Conservation (phyloP, 2,888 invertebrate genomes). For the Ceramica pisi region DNA sequence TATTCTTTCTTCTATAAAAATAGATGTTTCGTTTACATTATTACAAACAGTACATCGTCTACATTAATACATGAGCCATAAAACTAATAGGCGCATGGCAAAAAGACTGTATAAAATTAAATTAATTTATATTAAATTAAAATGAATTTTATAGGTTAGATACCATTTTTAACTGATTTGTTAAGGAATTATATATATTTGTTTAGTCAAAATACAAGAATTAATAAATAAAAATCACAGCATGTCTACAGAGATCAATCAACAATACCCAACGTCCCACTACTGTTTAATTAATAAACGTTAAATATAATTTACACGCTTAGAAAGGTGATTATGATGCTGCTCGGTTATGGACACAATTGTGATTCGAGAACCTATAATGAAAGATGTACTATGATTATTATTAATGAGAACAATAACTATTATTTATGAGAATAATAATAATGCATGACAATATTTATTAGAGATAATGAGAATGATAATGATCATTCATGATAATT, state of each 20-base stretch:
- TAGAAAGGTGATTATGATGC: background rate
- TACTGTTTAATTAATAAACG: background rate
- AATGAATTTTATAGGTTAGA: background rate
- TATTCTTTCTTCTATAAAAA: background rate
- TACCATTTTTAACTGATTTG: background rate
- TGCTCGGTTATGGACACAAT: background rate
- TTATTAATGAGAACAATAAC: background rate
- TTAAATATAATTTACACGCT: background rate
- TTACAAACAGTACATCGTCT: background rate
- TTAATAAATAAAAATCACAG: background rate
- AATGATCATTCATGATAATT: background rate
- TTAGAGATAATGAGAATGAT: background rate
- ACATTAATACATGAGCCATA: background rate
- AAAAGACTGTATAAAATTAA: background rate
- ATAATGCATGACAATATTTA: too few species aligned
- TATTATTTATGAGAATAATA: background rate
- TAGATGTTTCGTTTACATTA: background rate
- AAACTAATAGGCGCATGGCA: conserved; percentile 3
- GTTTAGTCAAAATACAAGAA: too few species aligned
- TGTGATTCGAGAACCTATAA: background rate
- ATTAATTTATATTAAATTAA: background rate
- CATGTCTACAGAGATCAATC: background rate
- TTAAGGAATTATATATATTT: background rate
- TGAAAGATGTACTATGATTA: background rate
- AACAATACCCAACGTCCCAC: background rate